phyloP scores from a whole-genome alignment of 2,113 vertebrate species.

The Triplophysa tibetana region DNA sequence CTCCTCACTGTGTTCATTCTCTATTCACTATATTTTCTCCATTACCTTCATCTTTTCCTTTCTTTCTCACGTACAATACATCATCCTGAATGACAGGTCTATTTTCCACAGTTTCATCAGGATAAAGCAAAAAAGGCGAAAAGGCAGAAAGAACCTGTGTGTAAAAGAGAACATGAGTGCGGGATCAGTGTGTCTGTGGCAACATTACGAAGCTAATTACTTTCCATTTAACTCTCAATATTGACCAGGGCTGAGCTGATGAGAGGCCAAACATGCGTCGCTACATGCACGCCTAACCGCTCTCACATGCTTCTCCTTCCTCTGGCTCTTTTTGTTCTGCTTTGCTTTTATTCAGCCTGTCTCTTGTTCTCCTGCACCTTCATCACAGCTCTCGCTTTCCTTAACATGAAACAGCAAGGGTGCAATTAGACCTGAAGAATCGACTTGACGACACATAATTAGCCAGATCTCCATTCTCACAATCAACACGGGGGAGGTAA shows the following conservation, averaged over 20 bases:
- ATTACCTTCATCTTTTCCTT: conserved; percentile 24
- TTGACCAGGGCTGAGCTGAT: conserved; percentile 29
- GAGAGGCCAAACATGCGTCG: conserved; percentile 47
- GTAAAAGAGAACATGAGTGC: background rate
- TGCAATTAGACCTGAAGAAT: conserved; percentile 50
- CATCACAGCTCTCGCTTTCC: conserved; percentile 34
- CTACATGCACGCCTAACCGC: background rate
- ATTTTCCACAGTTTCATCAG: conserved; percentile 33
- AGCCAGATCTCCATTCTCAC: conserved; percentile 61
- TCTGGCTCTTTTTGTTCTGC: background rate
- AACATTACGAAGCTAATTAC: conserved; percentile 47
- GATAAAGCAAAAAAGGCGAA: conserved; percentile 5
- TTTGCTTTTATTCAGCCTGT: background rate
- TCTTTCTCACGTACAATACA: conserved; percentile 4
- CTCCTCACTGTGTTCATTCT: background rate
- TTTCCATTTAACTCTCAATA: conserved; percentile 40
- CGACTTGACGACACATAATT: conserved; percentile 51
- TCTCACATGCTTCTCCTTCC: conserved; percentile 13
- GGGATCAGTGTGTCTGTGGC: background rate
- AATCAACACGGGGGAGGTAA: conserved; percentile 65
- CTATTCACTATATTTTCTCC: background rate
- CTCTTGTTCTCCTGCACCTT: conserved; percentile 15
- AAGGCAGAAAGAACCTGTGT: background rate
- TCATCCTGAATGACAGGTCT: conserved; percentile 18
- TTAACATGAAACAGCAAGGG: conserved; percentile 41